Base-by-base conservation (phyloP, 92 coral and sea anemone genomes). In the Desmophyllum pertusum region DNA sequence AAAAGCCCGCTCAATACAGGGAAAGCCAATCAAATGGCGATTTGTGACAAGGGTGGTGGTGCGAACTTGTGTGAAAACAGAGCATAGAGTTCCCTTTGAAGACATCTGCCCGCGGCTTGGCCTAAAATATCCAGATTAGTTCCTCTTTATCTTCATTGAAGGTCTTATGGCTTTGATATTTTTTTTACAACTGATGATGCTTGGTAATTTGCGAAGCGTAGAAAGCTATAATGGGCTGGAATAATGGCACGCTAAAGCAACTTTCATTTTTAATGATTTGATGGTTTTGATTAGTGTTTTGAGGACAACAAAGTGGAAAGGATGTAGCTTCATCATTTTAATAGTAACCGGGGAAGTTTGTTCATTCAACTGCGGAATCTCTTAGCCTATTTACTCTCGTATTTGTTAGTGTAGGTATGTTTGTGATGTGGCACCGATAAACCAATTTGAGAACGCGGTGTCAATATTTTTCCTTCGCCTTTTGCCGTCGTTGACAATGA, bases 21-120 rank as follows among this genome's bases (percentile, higher is more conserved):
- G 93, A 86, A 76, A 94, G 86, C 98, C 98, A 94, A 94, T 94
- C 98, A 94, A 94, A 89, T 87, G 89, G 65, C 85, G 95, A 88
- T 75, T 88, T 88, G 84, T 59, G 86, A 77, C 92, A 85, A 88
- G 87, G 86, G 91, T 87, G 89, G 94, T 84, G 86, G 90, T 75
- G 87, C 92, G 89, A 91, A 43, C 67, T 63, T 68, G 70, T 81
- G 93, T 87, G 86, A 84, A n/a, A 88, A 88, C 84, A 75, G 89
- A 52, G 78, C 73, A 70, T 68, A 66, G 82, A 89, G 91, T 84
- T 76, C 67, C 93, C 87, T 79, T 78, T 62, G 87, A 80, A 80
- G 91, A 83, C 94, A 91, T 91, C 94, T 91, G 94, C 86, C 86
- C 89, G 89, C 70, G 75, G 73, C 80, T 81, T 70, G 88, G 78